Percentiles rank a stretch among this genome's conserved stretches.
Evolutionary conservation across 2,888 invertebrate species (phyloP).

Genomic region (Dione vanillae): DNA sequence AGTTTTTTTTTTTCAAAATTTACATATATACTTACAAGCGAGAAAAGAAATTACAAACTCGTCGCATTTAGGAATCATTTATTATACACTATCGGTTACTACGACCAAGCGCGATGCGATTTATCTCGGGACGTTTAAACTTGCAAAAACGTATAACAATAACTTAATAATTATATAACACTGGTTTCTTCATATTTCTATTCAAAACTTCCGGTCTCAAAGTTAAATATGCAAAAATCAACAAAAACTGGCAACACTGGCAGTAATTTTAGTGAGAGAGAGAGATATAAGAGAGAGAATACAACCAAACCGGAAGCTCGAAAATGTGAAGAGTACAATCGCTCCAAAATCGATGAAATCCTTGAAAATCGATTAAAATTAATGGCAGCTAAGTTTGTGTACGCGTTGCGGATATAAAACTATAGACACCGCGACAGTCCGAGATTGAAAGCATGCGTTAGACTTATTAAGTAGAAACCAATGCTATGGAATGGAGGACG

Average conservation of each 20-base stretch:
- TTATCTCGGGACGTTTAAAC: constrained; percentile 22
- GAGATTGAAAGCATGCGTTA: constrained; percentile 69
- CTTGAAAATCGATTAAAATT: constrained; percentile 34
- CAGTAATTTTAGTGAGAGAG: constrained; percentile 20
- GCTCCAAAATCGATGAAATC: constrained; percentile 20
- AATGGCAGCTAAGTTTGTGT: constrained; percentile 53
- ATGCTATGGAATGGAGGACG: constrained; percentile 16
- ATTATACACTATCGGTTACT: constrained; percentile 52
- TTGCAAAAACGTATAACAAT: constrained; percentile 35
- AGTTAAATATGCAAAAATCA: constrained; percentile 1
- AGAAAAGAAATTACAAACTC: constrained; percentile 65
- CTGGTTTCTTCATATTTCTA: constrained; percentile 51
- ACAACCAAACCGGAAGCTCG: constrained; percentile 27
- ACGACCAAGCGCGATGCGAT: constrained; percentile 48
- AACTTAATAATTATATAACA: constrained; percentile 53
- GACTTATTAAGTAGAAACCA: constrained; percentile 59
- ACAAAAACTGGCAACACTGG: constrained; percentile 18
- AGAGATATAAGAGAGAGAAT: background rate
- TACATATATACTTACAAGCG: constrained; percentile 80
- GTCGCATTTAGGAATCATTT: constrained; percentile 51
- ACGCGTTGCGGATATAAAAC: constrained; percentile 37
- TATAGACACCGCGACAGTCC: constrained; percentile 41
- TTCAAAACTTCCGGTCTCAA: constrained; percentile 14
- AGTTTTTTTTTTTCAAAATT: constrained; percentile 69
- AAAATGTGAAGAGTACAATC: constrained; percentile 25